These are phyloP conservation scores for Tachysurus vachellii DNA, from an alignment of 2,113 vertebrate genomes.

Conservation along the genomic window DNA sequence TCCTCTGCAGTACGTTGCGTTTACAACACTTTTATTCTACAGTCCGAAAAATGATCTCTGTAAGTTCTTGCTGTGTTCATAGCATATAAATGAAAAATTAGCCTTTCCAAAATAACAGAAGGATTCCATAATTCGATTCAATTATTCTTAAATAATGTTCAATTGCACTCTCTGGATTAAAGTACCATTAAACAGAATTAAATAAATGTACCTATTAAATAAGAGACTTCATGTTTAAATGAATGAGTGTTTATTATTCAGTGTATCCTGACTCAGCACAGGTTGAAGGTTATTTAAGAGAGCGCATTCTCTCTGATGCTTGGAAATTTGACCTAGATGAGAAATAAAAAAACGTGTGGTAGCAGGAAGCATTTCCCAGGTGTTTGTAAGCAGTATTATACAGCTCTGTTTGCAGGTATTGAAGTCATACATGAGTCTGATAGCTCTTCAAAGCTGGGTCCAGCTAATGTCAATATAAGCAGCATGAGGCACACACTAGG, in stretches of 20 bases:
- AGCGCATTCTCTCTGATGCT: not conserved
- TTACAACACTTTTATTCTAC: not conserved
- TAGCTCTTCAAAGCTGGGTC: constrained; percentile 31
- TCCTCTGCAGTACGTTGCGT: not conserved
- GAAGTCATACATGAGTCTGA: constrained; percentile 32
- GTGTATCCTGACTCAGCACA: not conserved
- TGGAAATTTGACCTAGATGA: not conserved
- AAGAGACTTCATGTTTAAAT: not conserved
- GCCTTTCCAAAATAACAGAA: not conserved
- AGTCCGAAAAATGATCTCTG: not conserved
- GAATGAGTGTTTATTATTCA: not conserved
- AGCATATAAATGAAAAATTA: too few relatives aligned
- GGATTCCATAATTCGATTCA: not conserved
- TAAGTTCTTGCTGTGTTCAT: not conserved
- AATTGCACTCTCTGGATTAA: not conserved
- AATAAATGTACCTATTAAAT: not conserved
- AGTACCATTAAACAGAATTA: not conserved
- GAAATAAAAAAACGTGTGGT: not conserved
- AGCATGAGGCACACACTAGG: not conserved
- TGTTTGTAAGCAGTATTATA: not conserved
- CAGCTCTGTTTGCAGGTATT: constrained; percentile 20
- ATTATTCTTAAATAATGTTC: not conserved
- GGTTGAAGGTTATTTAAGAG: not conserved
- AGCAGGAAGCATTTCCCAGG: not conserved
- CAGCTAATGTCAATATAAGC: constrained; percentile 24